Evolutionary conservation across 2,797 vertebrate genomes (phyloP).

Genomic region (Pantherophis vulpinus): DNA sequence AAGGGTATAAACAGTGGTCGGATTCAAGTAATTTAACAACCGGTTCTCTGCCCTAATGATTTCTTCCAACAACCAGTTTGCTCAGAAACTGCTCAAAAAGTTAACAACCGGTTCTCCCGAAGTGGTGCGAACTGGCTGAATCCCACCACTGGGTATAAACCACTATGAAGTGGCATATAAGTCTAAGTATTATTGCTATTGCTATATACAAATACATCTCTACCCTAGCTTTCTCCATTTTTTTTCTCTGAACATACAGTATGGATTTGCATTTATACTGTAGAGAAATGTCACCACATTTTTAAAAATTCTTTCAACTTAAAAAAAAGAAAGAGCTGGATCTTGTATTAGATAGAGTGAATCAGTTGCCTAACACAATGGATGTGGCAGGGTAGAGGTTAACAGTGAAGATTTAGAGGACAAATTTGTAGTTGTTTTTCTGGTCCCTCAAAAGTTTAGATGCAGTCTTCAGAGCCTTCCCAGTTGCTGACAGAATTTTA

Average conservation of each 20-base stretch:
- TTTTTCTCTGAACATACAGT: not conserved
- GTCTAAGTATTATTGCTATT: not conserved
- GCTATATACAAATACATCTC: not conserved
- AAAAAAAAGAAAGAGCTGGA: not conserved
- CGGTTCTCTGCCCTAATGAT: too few species aligned
- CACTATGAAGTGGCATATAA: not conserved
- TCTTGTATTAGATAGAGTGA: not conserved
- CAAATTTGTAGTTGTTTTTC: not conserved
- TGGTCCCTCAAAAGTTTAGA: not conserved
- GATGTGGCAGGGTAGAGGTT: not conserved
- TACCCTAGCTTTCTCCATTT: not conserved
- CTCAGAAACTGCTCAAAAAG: too few species aligned
- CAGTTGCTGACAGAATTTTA: not conserved
- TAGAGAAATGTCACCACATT: not conserved
- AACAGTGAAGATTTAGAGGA: not conserved
- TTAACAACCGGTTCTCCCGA: too few species aligned
- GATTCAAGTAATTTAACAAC: too few species aligned
- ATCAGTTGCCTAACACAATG: not conserved
- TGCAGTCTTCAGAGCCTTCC: not conserved
- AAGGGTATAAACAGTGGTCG: not conserved
- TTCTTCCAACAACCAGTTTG: too few species aligned
- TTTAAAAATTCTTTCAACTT: not conserved
- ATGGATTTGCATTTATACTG: not conserved
- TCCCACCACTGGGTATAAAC: not conserved
- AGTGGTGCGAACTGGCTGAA: too few species aligned